phyloP scores from a whole-genome alignment of 2,797 vertebrate species.

The Gymnothorax reevesii region DNA sequence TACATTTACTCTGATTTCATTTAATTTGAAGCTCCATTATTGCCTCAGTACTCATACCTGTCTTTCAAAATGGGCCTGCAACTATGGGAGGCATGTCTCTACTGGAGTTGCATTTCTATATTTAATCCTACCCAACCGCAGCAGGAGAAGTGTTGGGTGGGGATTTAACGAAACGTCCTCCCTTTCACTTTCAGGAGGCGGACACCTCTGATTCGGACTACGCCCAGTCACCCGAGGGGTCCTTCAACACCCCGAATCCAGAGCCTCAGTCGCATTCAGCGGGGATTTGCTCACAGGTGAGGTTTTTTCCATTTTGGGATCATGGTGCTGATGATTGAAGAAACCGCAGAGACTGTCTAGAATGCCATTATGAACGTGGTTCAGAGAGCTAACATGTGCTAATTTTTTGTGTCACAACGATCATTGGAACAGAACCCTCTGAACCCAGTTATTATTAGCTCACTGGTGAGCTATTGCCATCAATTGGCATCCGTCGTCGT shows the following conservation, averaged over 20 bases:
- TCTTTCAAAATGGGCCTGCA: neutral
- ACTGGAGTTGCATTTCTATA: neutral
- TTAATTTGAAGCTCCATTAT: neutral
- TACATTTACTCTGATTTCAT: neutral
- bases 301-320: neutral
- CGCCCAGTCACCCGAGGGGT: slow-evolving; percentile 33
- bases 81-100: neutral
- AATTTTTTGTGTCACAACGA: neutral
- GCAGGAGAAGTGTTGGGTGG: neutral
- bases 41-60: neutral
- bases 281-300: slow-evolving; percentile 41
- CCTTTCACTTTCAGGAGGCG: slow-evolving; percentile 34
- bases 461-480: neutral
- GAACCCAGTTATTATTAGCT: neutral
- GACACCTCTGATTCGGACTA: slow-evolving; percentile 34
- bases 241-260: slow-evolving; percentile 49
- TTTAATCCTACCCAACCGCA: neutral
- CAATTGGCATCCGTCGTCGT: too few species aligned
- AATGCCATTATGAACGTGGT: neutral
- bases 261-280: neutral
- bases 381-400: neutral
- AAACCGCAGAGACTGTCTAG: neutral
- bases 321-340: neutral
- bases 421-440: neutral
- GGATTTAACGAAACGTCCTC: neutral